These are phyloP conservation scores for Mechanitis messenoides DNA, from an alignment of 2,888 invertebrate species.

Conservation along the genomic window DNA sequence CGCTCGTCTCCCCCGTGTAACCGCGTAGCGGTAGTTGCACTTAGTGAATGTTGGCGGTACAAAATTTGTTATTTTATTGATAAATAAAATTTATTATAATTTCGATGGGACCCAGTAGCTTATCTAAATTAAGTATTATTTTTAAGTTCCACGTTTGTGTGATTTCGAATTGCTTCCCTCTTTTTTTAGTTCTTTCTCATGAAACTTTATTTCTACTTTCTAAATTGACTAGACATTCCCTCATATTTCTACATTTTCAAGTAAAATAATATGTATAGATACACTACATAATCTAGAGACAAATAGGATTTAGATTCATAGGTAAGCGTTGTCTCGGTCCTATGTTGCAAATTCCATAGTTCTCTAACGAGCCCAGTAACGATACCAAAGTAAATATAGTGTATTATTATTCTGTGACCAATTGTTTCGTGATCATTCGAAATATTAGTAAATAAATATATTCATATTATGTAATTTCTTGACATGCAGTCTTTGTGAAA, in stretches of 20 bases:
- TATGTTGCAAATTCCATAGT: constrained; percentile 9
- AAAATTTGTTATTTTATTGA: constrained; percentile 50
- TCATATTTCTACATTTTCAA: constrained; percentile 28
- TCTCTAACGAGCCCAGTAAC: constrained; percentile 6
- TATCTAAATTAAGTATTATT: constrained; percentile 64
- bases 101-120: constrained; percentile 70
- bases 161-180: constrained; percentile 49
- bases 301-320: constrained; percentile 15
- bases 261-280: neutral
- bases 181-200: constrained; percentile 19
- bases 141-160: constrained; percentile 67
- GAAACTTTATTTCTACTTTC: constrained; percentile 28
- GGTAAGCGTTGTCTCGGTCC: constrained; percentile 1
- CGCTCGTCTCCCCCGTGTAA: constrained; percentile 30
- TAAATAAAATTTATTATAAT: constrained; percentile 48
- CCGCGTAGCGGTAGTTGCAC: constrained; percentile 50
- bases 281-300: constrained; percentile 7
- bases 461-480: neutral
- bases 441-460: constrained; percentile 4
- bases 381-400: constrained; percentile 14
- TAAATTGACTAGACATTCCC: constrained; percentile 51
- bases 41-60: constrained; percentile 70
- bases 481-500: constrained; percentile 2
- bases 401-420: constrained; percentile 4
- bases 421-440: constrained; percentile 4